These are phyloP conservation scores for Drosophila parabipectinata DNA, from an alignment of 1,140 invertebrate genomes.

Conservation along the genomic window DNA sequence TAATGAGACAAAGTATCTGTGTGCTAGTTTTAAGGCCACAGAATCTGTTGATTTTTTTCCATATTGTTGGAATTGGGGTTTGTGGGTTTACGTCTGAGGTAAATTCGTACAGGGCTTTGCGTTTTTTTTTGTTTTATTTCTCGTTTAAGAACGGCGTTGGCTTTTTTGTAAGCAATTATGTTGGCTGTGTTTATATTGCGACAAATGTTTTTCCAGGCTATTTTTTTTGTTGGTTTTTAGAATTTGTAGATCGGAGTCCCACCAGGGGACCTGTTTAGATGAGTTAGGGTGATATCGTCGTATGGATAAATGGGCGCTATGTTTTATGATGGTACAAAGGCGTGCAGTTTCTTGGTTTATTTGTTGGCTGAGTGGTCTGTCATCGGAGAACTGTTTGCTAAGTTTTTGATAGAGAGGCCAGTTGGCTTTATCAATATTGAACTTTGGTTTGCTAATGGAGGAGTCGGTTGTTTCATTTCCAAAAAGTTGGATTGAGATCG, in stretches of 20 bases:
- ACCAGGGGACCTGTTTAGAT: slow-evolving; percentile 22
- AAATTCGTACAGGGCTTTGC: not conserved
- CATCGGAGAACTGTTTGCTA: too few species aligned
- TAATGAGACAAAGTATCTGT: not conserved
- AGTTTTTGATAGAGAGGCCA: too few species aligned
- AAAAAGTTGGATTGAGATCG: too few species aligned
- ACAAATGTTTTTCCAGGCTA: not conserved
- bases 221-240: slow-evolving; percentile 32
- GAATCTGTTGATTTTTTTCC: slow-evolving; percentile 9
- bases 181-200: not conserved
- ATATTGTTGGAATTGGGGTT: slow-evolving; percentile 1
- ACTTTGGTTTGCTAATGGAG: too few species aligned
- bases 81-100: slow-evolving; percentile 1
- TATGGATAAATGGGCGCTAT: too few species aligned
- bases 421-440: too few species aligned
- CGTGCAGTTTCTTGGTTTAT: slow-evolving; percentile 3
- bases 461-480: too few species aligned
- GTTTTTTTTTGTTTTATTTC: not conserved
- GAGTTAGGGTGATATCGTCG: slow-evolving; percentile 2
- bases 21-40: slow-evolving; percentile 3
- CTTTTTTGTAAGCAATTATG: slow-evolving; percentile 1
- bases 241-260: slow-evolving; percentile 10
- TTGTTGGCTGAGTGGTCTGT: not conserved
- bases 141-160: not conserved
- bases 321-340: not conserved